These are phyloP conservation scores for Microctonus hyperodae DNA, from an alignment of 2,888 invertebrate species.

Conservation along the genomic window DNA sequence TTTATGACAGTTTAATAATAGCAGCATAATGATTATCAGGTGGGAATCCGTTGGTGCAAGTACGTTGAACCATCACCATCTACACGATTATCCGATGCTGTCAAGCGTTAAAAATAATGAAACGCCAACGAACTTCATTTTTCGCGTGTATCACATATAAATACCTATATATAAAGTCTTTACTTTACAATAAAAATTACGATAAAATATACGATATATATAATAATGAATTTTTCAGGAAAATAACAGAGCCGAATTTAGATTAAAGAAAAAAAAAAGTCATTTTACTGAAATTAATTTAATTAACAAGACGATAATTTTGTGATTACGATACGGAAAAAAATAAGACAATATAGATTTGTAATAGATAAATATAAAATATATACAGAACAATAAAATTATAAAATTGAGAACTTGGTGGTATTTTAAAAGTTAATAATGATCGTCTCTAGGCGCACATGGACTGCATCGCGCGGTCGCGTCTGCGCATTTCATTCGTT, in stretches of 20 bases:
- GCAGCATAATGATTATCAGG: constrained; percentile 48
- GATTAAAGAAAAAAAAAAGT: not conserved
- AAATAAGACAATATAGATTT: constrained; percentile 1
- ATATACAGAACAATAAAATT: not conserved
- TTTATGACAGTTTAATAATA: constrained; percentile 49
- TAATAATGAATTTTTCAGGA: not conserved
- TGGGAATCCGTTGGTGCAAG: constrained; percentile 44
- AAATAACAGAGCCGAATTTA: not conserved
- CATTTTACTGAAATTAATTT: not conserved
- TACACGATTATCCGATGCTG: constrained; percentile 13
- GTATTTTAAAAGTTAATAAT: not conserved
- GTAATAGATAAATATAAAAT: not conserved
- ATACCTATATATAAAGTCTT: not conserved
- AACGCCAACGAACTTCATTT: constrained; percentile 13
- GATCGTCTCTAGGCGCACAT: not conserved
- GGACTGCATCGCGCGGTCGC: constrained; percentile 7
- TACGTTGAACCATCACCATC: constrained; percentile 46
- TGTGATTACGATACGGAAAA: not conserved
- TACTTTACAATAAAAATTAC: no score
- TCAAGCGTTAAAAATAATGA: not conserved
- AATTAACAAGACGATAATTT: not conserved
- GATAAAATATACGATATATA: not conserved
- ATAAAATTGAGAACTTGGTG: not conserved
- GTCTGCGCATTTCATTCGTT: constrained; percentile 20
- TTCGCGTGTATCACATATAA: not conserved